phyloP scores from a whole-genome alignment of 2,113 vertebrate species.

The Smithornis capensis region DNA sequence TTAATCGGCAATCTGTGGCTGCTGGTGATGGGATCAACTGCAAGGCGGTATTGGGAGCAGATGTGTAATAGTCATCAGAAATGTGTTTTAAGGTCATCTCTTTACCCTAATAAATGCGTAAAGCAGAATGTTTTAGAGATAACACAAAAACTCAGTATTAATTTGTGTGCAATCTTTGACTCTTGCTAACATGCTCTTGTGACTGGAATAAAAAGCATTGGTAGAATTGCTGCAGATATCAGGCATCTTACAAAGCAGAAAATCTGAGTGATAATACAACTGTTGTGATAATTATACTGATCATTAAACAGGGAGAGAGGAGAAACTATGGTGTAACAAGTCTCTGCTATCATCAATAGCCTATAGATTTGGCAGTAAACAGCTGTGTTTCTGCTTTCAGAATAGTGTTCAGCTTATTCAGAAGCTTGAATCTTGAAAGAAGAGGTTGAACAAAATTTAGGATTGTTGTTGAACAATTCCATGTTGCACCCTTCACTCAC shows the following conservation, averaged over 20 bases:
- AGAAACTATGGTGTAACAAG: background rate
- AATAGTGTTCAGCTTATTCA: background rate
- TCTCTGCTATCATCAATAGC: background rate
- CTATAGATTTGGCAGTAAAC: background rate
- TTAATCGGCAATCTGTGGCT: background rate
- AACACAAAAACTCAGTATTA: background rate
- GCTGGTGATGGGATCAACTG: background rate
- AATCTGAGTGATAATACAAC: background rate
- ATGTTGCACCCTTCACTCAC: background rate
- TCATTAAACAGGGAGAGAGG: background rate
- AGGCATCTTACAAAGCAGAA: background rate
- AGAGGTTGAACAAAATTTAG: background rate
- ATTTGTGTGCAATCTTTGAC: background rate
- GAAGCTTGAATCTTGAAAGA: background rate
- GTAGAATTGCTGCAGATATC: background rate
- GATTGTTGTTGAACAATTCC: background rate
- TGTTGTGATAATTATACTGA: background rate
- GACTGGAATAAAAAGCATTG: background rate
- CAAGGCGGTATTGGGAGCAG: background rate
- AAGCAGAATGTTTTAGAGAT: background rate
- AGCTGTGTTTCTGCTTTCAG: background rate
- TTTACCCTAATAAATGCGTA: background rate
- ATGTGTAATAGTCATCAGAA: fast-evolving
- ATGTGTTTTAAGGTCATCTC: fast-evolving
- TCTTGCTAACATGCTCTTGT: background rate